phyloP scores from a whole-genome alignment of 1,140 invertebrate genomes.

The Drosophila takahashii region DNA sequence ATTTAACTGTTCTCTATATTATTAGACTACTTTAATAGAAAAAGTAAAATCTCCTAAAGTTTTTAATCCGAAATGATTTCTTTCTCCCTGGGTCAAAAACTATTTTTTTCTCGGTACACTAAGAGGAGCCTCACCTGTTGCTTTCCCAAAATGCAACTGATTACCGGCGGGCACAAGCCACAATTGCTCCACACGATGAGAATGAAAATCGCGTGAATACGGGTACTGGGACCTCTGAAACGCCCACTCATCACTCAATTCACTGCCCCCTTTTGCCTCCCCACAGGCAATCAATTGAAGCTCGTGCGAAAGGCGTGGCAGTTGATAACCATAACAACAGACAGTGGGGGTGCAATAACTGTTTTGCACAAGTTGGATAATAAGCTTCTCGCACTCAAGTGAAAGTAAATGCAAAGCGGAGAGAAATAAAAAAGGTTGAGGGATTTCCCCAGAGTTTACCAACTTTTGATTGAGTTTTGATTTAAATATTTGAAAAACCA shows the following conservation, averaged over 20 bases:
- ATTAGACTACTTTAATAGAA: too few species aligned
- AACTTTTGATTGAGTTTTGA: slow-evolving; percentile 18
- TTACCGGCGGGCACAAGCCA: slow-evolving; percentile 21
- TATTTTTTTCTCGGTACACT: neutral
- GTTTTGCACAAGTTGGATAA: slow-evolving; percentile 28
- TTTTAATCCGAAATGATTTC: too few species aligned
- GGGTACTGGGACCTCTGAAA: neutral
- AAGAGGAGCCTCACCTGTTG: slow-evolving; percentile 22
- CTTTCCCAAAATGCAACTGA: slow-evolving; percentile 20
- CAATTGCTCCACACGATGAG: slow-evolving; percentile 19
- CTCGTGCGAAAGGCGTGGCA: slow-evolving; percentile 26
- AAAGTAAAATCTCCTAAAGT: too few species aligned
- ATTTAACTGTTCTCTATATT: too few species aligned
- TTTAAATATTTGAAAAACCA: neutral
- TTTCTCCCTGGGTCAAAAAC: too few species aligned
- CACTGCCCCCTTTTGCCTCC: neutral
- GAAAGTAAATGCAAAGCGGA: slow-evolving; percentile 27
- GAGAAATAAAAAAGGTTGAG: neutral
- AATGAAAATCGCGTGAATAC: slow-evolving; percentile 36
- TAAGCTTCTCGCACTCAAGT: slow-evolving; percentile 24
- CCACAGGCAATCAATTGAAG: slow-evolving; percentile 24
- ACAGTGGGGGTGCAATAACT: slow-evolving; percentile 1
- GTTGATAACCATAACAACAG: slow-evolving; percentile 44
- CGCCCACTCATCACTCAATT: neutral
- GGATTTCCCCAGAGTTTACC: slow-evolving; percentile 10